A percentile compares a stretch with the other conserved stretches of the same genome.
phyloP scores from a whole-genome alignment of 2,113 vertebrate species.

The Alouatta palliata region DNA sequence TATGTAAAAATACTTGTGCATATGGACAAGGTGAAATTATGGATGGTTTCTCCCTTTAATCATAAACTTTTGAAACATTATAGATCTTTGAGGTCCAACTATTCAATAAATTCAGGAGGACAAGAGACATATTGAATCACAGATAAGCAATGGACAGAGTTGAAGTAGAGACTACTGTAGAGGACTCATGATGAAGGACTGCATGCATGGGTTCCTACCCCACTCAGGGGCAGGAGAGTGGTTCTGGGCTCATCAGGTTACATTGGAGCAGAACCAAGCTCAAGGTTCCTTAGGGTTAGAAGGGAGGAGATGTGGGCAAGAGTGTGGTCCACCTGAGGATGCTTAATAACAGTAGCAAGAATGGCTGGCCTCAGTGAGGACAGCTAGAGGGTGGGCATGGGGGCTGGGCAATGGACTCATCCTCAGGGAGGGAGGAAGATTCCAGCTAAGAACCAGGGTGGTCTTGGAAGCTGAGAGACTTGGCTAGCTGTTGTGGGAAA shows the following conservation, averaged over 20 bases:
- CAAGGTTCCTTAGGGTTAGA: not conserved
- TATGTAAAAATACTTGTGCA: not conserved
- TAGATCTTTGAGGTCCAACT: constrained; percentile 36
- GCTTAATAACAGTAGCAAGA: not conserved
- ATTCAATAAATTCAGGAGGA: not conserved
- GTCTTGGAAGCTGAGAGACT: not conserved
- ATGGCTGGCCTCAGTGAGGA: not conserved
- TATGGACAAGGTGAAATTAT: constrained; percentile 15
- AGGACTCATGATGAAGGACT: not conserved
- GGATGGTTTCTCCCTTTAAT: constrained; percentile 40
- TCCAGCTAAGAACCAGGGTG: not conserved
- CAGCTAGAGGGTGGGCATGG: not conserved
- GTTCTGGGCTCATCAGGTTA: not conserved
- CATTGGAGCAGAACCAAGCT: not conserved
- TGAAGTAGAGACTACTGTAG: not conserved
- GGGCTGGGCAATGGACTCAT: not conserved
- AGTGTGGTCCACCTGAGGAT: not conserved
- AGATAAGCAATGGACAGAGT: not conserved
- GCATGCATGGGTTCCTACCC: not conserved
- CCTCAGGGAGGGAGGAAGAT: not conserved
- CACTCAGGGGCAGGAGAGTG: not conserved
- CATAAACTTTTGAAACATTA: not conserved
- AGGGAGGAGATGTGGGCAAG: not conserved
- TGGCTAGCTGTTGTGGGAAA: not conserved
- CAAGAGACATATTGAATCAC: not conserved